Conservation (phyloP, 1,140 invertebrate genomes). For the Caenorhabditis remanei region DNA sequence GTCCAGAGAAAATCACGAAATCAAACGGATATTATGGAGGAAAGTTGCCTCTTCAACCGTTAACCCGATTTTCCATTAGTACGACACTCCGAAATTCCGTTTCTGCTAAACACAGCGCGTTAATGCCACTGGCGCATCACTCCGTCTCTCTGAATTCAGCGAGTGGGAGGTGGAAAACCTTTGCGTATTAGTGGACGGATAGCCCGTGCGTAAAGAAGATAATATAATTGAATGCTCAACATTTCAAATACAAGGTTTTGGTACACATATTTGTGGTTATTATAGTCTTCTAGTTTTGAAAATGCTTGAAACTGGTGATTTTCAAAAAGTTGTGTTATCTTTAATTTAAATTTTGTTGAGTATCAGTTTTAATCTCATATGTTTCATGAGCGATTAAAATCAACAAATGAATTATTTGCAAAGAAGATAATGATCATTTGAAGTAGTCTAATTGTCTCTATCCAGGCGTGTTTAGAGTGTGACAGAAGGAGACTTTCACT, state of each 20-base stretch:
- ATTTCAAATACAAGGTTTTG: constrained; percentile 49
- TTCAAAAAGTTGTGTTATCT: constrained; percentile 48
- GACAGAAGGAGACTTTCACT: constrained; percentile 40
- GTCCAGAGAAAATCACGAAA: too few relatives aligned
- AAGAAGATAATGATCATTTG: constrained; percentile 43
- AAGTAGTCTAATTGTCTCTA: constrained; percentile 53
- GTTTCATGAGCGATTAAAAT: constrained; percentile 52
- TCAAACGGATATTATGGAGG: too few relatives aligned
- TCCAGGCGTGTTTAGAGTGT: constrained; percentile 36
- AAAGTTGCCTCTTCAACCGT: too few relatives aligned
- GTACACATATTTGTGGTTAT: constrained; percentile 47
- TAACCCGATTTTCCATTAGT: too few relatives aligned
- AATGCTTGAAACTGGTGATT: constrained; percentile 45
- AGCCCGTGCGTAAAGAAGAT: constrained; percentile 42
- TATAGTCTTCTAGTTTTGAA: constrained; percentile 25
- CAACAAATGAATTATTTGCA: constrained; percentile 35
- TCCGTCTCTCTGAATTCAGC: too few relatives aligned
- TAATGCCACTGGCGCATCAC: too few relatives aligned
- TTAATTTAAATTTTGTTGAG: constrained; percentile 46
- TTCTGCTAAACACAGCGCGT: too few relatives aligned
- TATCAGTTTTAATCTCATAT: constrained; percentile 51
- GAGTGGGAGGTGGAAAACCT: too few relatives aligned
- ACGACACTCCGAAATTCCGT: too few relatives aligned
- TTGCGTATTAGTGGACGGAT: too few relatives aligned
- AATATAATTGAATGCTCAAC: constrained; percentile 52